Evolutionary conservation across 2,888 invertebrate species (phyloP).

Genomic region (Erannis defoliaria): DNA sequence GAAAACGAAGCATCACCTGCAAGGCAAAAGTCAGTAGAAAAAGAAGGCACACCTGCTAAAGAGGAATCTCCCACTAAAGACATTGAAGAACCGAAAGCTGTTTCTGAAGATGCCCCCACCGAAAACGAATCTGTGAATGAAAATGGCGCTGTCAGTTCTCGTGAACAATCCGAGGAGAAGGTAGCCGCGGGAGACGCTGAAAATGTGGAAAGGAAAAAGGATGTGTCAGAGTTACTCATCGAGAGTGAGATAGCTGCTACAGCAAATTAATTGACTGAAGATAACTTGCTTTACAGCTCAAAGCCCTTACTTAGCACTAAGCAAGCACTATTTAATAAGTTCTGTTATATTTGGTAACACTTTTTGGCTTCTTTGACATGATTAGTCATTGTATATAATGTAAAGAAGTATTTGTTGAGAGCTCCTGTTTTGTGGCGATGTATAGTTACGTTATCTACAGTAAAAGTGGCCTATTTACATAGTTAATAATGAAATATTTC

Average conservation of each 20-base stretch:
- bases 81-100: slow-evolving; percentile 57
- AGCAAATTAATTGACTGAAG: slow-evolving; percentile 69
- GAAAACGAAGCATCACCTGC: slow-evolving; percentile 66
- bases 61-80: slow-evolving; percentile 62
- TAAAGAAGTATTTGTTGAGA: slow-evolving; percentile 74
- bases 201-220: slow-evolving; percentile 65
- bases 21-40: slow-evolving; percentile 33
- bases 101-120: slow-evolving; percentile 69
- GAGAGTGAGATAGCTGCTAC: slow-evolving; percentile 75
- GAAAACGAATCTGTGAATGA: slow-evolving; percentile 68
- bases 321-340: slow-evolving; percentile 77
- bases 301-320: slow-evolving; percentile 76
- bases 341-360: slow-evolving; percentile 62
- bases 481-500: slow-evolving; percentile 70
- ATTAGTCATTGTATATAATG: slow-evolving; percentile 81
- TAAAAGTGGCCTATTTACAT: slow-evolving; percentile 76
- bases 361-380: slow-evolving; percentile 76
- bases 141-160: slow-evolving; percentile 78
- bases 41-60: slow-evolving; percentile 58
- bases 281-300: slow-evolving; percentile 77
- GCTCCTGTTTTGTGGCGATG: slow-evolving; percentile 71
- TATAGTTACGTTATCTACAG: slow-evolving; percentile 65
- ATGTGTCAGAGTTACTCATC: slow-evolving; percentile 76
- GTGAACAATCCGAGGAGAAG: slow-evolving; percentile 76
- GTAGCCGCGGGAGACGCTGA: slow-evolving; percentile 51